A percentile compares a stretch with the other conserved stretches of the same genome.
Conservation (phyloP, 2,113 vertebrate genomes). For the Nycticebus coucang region DNA sequence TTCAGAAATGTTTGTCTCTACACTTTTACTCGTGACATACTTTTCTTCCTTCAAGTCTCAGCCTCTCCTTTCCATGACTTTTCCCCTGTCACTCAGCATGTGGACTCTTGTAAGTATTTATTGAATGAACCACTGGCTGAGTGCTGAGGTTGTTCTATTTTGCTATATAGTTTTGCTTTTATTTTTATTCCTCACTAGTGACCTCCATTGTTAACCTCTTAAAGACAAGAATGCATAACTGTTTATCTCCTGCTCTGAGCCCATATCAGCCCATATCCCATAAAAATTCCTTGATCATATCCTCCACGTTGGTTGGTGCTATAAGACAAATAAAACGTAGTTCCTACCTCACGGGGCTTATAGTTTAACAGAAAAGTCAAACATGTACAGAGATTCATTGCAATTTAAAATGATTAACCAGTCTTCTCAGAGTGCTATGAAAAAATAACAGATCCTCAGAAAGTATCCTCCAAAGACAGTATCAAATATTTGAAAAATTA, state of each 20-base stretch:
- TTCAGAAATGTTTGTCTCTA: not conserved
- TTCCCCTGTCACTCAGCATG: not conserved
- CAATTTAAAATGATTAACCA: not conserved
- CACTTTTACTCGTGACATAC: not conserved
- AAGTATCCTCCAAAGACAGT: not conserved
- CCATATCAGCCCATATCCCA: not conserved
- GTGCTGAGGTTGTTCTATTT: not conserved
- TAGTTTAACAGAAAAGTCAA: not conserved
- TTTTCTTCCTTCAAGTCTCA: not conserved
- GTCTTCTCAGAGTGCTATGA: not conserved
- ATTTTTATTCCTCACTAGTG: not conserved
- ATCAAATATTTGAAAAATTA: conserved; percentile 20
- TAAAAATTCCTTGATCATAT: not conserved
- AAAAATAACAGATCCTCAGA: not conserved
- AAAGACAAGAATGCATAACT: not conserved
- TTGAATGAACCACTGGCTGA: not conserved
- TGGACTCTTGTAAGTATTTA: not conserved
- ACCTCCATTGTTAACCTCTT: not conserved
- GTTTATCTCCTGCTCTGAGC: not conserved
- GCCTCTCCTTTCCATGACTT: not conserved
- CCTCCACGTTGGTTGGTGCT: not conserved
- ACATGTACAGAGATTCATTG: not conserved
- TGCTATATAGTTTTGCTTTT: not conserved
- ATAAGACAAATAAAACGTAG: not conserved
- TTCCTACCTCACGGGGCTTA: not conserved